Percentiles rank a stretch among this genome's conserved stretches.
Evolutionary conservation across 2,797 vertebrate genomes (phyloP).

Genomic region (Parauchenoglanis punctatus): DNA sequence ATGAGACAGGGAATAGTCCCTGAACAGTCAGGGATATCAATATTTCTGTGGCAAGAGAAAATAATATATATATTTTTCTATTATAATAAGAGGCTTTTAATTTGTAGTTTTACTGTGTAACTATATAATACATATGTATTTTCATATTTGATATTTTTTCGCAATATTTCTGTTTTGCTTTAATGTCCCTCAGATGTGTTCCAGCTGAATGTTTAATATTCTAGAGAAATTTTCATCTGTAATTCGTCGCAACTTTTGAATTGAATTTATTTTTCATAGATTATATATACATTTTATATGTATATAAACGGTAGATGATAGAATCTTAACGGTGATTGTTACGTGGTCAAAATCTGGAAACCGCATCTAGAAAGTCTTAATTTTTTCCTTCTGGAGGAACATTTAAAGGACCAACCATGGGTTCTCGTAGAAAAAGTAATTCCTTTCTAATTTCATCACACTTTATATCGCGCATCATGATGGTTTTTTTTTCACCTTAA

Average conservation of each 20-base stretch:
- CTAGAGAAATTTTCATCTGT: not conserved
- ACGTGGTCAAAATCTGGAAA: not conserved
- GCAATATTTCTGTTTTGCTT: not conserved
- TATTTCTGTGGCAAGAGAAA: not conserved
- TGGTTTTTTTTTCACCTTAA: not conserved
- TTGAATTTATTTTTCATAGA: not conserved
- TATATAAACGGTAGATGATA: not conserved
- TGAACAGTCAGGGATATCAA: not conserved
- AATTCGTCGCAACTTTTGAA: not conserved
- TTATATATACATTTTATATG: not conserved
- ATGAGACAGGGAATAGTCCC: not conserved
- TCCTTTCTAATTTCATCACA: no score
- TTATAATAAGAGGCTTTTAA: not conserved
- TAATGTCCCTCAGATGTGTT: not conserved
- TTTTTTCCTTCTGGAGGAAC: not conserved
- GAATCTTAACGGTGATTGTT: not conserved
- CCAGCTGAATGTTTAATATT: not conserved
- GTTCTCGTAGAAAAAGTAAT: no score
- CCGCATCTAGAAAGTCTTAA: not conserved
- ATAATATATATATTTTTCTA: no score
- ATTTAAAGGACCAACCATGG: not conserved
- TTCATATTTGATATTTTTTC: not conserved
- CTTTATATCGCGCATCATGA: no score
- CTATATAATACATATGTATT: not conserved
- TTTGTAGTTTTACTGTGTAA: not conserved